Evolutionary conservation across 2,888 invertebrate genomes (phyloP).

Genomic region (Digitonthophagus gazella): DNA sequence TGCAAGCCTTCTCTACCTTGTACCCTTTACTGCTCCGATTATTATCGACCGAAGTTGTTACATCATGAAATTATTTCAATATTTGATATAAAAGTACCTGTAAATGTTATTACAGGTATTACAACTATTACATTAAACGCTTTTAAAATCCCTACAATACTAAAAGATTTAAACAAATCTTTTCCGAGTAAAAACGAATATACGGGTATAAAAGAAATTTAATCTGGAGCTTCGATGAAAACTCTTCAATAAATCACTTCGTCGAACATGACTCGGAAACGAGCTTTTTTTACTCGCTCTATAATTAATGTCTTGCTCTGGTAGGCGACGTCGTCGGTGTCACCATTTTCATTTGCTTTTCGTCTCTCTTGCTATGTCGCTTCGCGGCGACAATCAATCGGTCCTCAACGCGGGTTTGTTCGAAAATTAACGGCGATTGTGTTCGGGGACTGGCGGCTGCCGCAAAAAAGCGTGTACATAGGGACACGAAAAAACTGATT

Average conservation of each 20-base stretch:
- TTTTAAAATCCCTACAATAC: no score
- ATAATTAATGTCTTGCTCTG: background rate
- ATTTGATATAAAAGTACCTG: background rate
- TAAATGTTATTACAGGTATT: background rate
- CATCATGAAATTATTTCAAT: background rate
- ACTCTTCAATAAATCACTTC: background rate
- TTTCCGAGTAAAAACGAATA: background rate
- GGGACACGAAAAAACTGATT: background rate
- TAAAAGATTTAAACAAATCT: background rate
- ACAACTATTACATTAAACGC: background rate
- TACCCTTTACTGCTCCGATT: background rate
- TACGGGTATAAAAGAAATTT: background rate
- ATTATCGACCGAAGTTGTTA: background rate
- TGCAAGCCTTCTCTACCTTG: background rate
- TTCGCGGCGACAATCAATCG: slow-evolving; percentile 5
- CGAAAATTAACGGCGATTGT: slow-evolving; percentile 17
- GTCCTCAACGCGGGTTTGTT: background rate
- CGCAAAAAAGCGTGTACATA: slow-evolving; percentile 12
- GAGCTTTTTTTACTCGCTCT: background rate
- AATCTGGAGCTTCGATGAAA: background rate
- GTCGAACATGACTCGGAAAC: background rate
- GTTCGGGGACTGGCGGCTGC: background rate
- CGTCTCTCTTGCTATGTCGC: background rate
- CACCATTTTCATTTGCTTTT: slow-evolving; percentile 9
- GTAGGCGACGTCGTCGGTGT: background rate